Evolutionary conservation across 2,888 invertebrate genomes (phyloP).

Genomic region (Chironomus riparius): DNA sequence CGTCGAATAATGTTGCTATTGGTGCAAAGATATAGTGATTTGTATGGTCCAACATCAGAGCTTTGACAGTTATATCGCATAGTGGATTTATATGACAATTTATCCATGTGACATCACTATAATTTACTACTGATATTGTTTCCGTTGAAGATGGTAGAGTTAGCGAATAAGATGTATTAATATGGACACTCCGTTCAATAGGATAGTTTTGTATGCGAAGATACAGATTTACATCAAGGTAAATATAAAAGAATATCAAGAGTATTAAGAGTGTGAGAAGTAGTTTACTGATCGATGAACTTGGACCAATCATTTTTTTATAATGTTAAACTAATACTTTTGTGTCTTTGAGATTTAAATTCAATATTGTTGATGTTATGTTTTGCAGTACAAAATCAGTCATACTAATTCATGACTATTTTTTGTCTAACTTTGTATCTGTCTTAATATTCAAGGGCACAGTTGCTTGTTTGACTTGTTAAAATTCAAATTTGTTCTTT

Average conservation of each 20-base stretch:
- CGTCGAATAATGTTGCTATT: constrained; percentile 62
- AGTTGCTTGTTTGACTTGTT: too few species aligned
- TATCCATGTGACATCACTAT: constrained; percentile 52
- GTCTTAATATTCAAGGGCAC: too few species aligned
- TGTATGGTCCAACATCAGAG: constrained; percentile 69
- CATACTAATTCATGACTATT: too few species aligned
- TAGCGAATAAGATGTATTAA: constrained; percentile 32
- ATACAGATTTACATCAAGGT: constrained; percentile 65
- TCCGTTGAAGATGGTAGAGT: background rate
- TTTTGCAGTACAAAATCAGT: too few species aligned
- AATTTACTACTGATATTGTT: constrained; percentile 32
- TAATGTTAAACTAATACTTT: too few species aligned
- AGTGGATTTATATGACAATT: constrained; percentile 63
- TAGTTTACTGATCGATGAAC: constrained; percentile 63
- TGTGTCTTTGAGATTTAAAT: too few species aligned
- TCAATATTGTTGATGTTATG: too few species aligned
- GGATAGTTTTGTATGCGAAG: constrained; percentile 60
- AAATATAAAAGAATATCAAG: constrained; percentile 54
- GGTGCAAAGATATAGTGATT: constrained; percentile 79
- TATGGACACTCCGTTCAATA: constrained; percentile 46
- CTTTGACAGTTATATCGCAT: constrained; percentile 75
- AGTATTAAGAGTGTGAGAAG: constrained; percentile 50
- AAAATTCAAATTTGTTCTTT: too few species aligned
- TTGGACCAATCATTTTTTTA: constrained; percentile 57
- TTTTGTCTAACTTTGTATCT: too few species aligned